Evolutionary conservation across 1,140 invertebrate species (phyloP), one percentile per base, ranked within the genome.

Genomic region (Polypedilum vanderplanki): DNA sequence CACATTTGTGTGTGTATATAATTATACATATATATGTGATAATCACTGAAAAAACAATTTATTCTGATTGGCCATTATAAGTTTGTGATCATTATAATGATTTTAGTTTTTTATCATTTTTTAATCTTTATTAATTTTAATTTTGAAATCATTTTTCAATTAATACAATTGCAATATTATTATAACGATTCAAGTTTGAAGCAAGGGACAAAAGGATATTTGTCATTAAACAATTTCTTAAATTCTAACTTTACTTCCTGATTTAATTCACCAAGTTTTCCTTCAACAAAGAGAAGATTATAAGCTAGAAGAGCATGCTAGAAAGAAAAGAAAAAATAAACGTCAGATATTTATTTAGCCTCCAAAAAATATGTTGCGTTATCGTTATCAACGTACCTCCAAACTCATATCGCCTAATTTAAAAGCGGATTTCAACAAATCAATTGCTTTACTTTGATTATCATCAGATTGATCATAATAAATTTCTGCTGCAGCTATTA

Each of bases 371-470:
- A n/a, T 12, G 4, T 57, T 57, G 41, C 15, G 46, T 33, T 33
- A 67, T 46, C 18, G 22, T 46, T 74, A 12, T 70, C 22, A 74
- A 74, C 65, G 76, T 75, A 82, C 81, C 79, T 82, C 81, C 15
- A 83, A 75, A 41, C 78, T 78, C 40, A 82, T 24, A 76, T 81
- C 80, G 76, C 77, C 77, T 22, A 79, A 41, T 76, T 81, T 77
- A 67, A 79, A 81, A 75, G 77, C 75, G 41, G 79, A 81, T 75
- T 82, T 78, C 70, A 82, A 76, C 46, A 70, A 22, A 70, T 82
- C 79, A 18, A 83, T 79, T 65, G 81, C 81, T 41, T 77, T 76
- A 3, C 77, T 76, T 75, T 78, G 79, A 79, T 81, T 82, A 77
- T 77, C 80, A 10, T 77, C 10, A 75, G 82, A 79, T 46, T 81